Base-by-base conservation (phyloP, 2,888 invertebrate genomes). In the Protodeltote pygarga region DNA sequence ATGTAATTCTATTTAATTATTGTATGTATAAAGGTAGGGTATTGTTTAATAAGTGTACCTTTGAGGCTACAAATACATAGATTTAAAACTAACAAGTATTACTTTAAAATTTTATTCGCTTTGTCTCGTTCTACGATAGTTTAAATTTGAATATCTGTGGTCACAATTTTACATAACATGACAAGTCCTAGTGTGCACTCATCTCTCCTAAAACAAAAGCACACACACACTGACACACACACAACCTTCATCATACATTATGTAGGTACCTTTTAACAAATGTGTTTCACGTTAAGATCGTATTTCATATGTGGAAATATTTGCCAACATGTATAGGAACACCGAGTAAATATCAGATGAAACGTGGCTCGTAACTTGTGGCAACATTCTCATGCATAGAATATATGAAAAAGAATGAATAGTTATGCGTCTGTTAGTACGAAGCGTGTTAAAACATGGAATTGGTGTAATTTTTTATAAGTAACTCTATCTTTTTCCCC, bases 351-450 rank as follows among this genome's bases (percentile, higher is more conserved):
- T 67, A 58, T 64, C 68, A 64, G 46, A 13, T 5, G 13, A 2
- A 41, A 63, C 58, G 58, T 58, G 58, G 28, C n/a, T 9, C 16
- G 15, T 32, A 27, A 48, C 25, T 33, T 39, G 27, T 37, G 47
- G 50, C 25, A 31, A 49, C 45, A 33, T 60, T 60, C 49, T 65
- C 55, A 65, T 65, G 65, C 69, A 65, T 65, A 65, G 50, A 65
- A 52, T 55, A 65, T 65, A 68, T 65, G 57, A 53, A 51, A 57
- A 57, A 69, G 50, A 48, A 51, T 69, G 55, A 55, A 65, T 69
- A 64, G 14, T 45, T 67, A 45, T 64, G 44, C 65, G 60, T 54
- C 32, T 40, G 38, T 50, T 44, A 15, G 35, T 37, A 44, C 33
- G 37, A 44, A 41, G 44, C 50, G 35, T 46, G 52, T 49, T 59